Evolutionary conservation across 2,797 vertebrate species (phyloP).

Genomic region (Furcifer pardalis): DNA sequence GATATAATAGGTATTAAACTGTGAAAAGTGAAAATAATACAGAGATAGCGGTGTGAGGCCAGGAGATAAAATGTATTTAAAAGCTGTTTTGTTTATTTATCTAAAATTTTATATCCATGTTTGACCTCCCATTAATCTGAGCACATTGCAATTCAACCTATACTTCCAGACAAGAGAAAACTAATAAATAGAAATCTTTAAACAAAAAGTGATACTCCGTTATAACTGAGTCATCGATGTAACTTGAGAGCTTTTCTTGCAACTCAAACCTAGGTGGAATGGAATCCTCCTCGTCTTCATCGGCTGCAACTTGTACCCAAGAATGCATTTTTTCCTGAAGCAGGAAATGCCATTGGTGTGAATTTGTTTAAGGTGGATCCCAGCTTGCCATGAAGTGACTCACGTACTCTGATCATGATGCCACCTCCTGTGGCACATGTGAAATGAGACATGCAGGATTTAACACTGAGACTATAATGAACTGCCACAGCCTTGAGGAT

Average conservation of each 20-base stretch:
- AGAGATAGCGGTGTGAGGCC: not conserved
- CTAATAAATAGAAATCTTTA: too few relatives aligned
- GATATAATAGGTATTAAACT: constrained; percentile 30
- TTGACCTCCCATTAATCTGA: constrained; percentile 5
- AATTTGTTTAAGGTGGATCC: too few relatives aligned
- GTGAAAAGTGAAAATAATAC: constrained; percentile 5
- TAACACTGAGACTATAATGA: too few relatives aligned
- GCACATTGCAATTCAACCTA: not conserved
- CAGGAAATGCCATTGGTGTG: too few relatives aligned
- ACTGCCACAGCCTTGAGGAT: too few relatives aligned
- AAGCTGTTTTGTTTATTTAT: not conserved
- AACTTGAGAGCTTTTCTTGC: not conserved
- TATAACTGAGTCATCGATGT: not conserved
- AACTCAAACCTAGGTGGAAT: not conserved
- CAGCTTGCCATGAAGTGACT: too few relatives aligned
- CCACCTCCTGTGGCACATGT: too few relatives aligned
- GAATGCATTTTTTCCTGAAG: too few relatives aligned
- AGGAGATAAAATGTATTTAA: constrained; percentile 17
- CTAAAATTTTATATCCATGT: constrained; percentile 31
- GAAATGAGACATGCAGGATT: too few relatives aligned
- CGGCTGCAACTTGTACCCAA: too few relatives aligned
- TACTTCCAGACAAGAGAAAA: not conserved
- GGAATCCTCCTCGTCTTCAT: too few relatives aligned
- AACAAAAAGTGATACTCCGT: not conserved
- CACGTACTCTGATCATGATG: too few relatives aligned